These are phyloP conservation scores for Microplitis deprimator DNA, from an alignment of 2,888 invertebrate genomes.

Conservation along the genomic window DNA sequence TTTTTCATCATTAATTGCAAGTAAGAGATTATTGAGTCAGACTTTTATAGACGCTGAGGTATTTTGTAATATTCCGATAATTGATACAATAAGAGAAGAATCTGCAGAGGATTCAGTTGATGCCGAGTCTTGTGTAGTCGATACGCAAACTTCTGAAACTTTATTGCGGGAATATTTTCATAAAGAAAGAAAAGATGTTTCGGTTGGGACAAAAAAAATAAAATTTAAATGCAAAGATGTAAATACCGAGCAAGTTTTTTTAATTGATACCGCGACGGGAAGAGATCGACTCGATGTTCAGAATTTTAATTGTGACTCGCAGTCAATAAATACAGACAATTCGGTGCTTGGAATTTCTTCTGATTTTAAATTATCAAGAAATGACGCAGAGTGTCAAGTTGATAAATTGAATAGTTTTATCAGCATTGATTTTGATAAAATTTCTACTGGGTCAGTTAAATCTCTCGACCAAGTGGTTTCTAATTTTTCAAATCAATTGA, in stretches of 20 bases:
- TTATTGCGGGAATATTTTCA: background rate
- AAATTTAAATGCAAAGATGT: slow-evolving; percentile 27
- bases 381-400: slow-evolving; percentile 11
- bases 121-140: slow-evolving; percentile 12
- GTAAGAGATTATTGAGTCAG: background rate
- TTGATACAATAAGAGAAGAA: background rate
- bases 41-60: slow-evolving; percentile 18
- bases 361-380: background rate
- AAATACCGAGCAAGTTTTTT: slow-evolving; percentile 38
- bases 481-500: slow-evolving; percentile 26
- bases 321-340: slow-evolving; percentile 27
- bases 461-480: slow-evolving; percentile 17
- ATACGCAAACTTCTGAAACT: slow-evolving; percentile 40
- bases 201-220: slow-evolving; percentile 33
- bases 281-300: slow-evolving; percentile 38
- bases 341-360: background rate
- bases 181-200: slow-evolving; percentile 17
- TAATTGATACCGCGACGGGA: slow-evolving; percentile 41
- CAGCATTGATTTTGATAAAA: slow-evolving; percentile 17
- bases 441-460: background rate
- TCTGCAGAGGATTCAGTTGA: slow-evolving; percentile 24
- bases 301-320: slow-evolving; percentile 33
- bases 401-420: slow-evolving; percentile 6
- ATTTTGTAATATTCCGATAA: slow-evolving; percentile 21
- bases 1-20: background rate